A percentile compares a stretch with the other conserved stretches of the same genome.
These are phyloP conservation scores for Pseudolaguvia tuberculata DNA, from an alignment of 2,113 vertebrate species.

Conservation along the genomic window DNA sequence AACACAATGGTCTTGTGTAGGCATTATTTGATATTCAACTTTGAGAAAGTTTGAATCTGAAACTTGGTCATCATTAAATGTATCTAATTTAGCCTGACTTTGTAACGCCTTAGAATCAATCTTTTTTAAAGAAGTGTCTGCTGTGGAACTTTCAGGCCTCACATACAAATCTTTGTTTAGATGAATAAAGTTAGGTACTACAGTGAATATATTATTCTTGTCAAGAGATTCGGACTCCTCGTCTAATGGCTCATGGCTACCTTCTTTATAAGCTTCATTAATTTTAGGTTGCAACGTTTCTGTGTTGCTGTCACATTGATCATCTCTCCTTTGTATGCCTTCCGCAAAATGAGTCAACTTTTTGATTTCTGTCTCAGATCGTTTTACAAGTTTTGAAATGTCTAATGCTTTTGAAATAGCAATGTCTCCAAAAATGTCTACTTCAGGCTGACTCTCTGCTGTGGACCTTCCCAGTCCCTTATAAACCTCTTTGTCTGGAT, in stretches of 20 bases:
- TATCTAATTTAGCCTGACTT: not conserved
- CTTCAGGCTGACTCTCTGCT: not conserved
- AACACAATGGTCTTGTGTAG: not conserved
- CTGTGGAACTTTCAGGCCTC: not conserved
- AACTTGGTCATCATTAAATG: not conserved
- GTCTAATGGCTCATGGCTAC: not conserved
- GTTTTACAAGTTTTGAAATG: not conserved
- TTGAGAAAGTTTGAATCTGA: not conserved
- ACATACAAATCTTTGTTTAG: not conserved
- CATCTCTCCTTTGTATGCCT: not conserved
- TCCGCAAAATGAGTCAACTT: too few species aligned
- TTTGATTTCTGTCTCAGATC: not conserved
- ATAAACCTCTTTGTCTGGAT: not conserved
- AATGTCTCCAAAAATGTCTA: not conserved
- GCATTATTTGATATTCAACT: not conserved
- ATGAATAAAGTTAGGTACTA: not conserved
- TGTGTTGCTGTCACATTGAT: not conserved
- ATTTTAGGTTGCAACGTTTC: not conserved
- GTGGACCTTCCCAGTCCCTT: not conserved
- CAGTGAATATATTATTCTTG: not conserved
- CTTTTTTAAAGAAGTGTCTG: not conserved
- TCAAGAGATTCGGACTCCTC: not conserved
- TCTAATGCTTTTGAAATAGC: not conserved
- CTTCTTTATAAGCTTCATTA: not conserved
- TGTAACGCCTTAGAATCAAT: not conserved